Conservation (phyloP, 2,888 invertebrate species). For the Coremacera marginata region DNA sequence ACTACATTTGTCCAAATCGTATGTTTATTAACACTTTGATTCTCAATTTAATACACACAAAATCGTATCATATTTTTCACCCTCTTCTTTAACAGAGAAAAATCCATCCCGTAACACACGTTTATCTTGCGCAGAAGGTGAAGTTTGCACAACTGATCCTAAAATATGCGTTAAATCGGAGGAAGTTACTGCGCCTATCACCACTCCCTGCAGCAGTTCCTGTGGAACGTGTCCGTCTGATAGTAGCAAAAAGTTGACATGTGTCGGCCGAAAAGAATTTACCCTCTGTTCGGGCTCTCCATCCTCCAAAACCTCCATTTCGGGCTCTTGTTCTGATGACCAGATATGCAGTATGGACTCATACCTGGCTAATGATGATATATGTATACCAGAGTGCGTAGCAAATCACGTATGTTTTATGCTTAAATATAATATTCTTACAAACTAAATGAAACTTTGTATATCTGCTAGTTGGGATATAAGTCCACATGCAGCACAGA, state of each 20-base stretch:
- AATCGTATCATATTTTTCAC: neutral
- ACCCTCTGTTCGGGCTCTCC: neutral
- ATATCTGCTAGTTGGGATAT: neutral
- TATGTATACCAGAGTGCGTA: constrained; percentile 7
- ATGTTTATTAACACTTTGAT: neutral
- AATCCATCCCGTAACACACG: neutral
- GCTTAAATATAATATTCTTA: neutral
- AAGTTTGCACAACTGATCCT: neutral
- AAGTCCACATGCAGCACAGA: constrained; percentile 14
- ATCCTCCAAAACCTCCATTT: neutral
- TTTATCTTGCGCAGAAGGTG: neutral
- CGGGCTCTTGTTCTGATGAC: neutral
- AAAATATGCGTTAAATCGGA: neutral
- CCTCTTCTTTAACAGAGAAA: neutral
- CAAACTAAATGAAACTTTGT: neutral
- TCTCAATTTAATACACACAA: neutral
- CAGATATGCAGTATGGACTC: constrained; percentile 8
- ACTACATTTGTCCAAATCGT: constrained; percentile 9
- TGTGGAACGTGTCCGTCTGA: neutral
- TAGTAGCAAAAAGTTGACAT: neutral
- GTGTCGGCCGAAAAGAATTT: constrained; percentile 19
- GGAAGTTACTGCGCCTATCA: neutral
- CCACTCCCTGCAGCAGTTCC: neutral
- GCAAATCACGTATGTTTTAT: neutral
- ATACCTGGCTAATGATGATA: neutral